Base-by-base conservation (phyloP, 1,140 invertebrate genomes). In the Ericerus pela region DNA sequence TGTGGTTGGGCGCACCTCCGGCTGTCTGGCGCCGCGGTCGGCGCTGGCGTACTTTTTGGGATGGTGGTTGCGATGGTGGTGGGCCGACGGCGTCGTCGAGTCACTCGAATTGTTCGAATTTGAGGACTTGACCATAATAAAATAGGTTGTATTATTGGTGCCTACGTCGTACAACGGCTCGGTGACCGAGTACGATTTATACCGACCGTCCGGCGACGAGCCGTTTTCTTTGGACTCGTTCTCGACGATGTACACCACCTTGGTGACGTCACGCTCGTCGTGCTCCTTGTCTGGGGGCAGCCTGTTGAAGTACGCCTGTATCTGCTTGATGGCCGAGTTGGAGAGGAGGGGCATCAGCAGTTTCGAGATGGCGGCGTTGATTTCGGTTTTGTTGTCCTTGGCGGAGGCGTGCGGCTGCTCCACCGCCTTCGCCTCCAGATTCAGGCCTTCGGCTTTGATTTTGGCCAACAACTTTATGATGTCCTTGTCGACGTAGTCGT, bases 381-480 rank as follows among this genome's bases (percentile, higher is more conserved):
- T 8, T 12, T 47, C 41, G 2, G 41, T 47, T 12, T 24, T 47
- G 26, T 47, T 47, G 26, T 47, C 41, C 20, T 24, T 47, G 20
- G 5, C 14, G 20, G n/a, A 18, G 4, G 20, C 36, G 22, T 47
- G 41, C 8, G 41, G 41, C 14, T 47, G 16, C 3, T 18, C 22
- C 8, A 24, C 41, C 11, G 41, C 5, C 3, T 18, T 24, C 8
- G 22, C 41, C 11, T 18, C 5, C 6, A 18, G 4, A 38, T 38
- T 38, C 41, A 47, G 4, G 10, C 41, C 41, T 47, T 47, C 41
- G 22, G 14, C 11, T 47, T 47, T 47, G 12, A 47, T 47, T 47
- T 47, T 47, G 22, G 22, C 20, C 14, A 47, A 22, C 14, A 47
- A 47, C 22, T 16, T 47, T 4, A 16, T 16, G 2, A 47, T 24